These are phyloP conservation scores for Drosophila sproati DNA, from an alignment of 1,140 invertebrate species.

Conservation along the genomic window DNA sequence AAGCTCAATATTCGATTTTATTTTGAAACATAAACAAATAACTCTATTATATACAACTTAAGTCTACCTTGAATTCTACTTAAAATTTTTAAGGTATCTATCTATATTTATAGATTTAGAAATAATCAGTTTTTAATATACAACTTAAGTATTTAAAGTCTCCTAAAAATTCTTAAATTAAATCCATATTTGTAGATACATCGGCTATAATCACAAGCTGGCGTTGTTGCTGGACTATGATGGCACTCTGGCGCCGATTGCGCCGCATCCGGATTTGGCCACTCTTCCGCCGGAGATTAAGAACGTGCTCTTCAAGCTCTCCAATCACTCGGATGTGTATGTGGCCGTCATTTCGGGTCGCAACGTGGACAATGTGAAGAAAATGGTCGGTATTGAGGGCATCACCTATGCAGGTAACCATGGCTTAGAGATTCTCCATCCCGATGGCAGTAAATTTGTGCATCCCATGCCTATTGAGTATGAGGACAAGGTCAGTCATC, in stretches of 20 bases:
- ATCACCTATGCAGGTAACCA: slow-evolving; percentile 97
- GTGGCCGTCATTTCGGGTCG: slow-evolving; percentile 95
- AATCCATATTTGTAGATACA: slow-evolving; percentile 88
- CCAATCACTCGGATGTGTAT: slow-evolving; percentile 95
- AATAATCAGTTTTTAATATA: too few relatives aligned
- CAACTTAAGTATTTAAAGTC: too few relatives aligned
- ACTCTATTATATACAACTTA: too few relatives aligned
- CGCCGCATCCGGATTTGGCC: slow-evolving; percentile 94
- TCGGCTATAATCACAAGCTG: slow-evolving; percentile 93
- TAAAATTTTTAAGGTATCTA: too few relatives aligned
- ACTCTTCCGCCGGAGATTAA: slow-evolving; percentile 93
- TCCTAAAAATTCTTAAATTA: too few relatives aligned
- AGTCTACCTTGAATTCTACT: too few relatives aligned
- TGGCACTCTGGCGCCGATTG: slow-evolving; percentile 94
- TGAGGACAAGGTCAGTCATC: slow-evolving; percentile 91
- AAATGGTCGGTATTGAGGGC: slow-evolving; percentile 95
- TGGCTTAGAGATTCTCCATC: slow-evolving; percentile 94
- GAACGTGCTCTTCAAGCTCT: slow-evolving; percentile 91
- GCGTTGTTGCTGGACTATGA: slow-evolving; percentile 95
- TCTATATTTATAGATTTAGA: too few relatives aligned
- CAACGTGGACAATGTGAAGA: slow-evolving; percentile 94
- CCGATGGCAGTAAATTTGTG: slow-evolving; percentile 95
- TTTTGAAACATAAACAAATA: too few relatives aligned
- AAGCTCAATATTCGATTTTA: too few relatives aligned
- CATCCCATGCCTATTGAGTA: slow-evolving; percentile 95